Evolutionary conservation across 2,113 vertebrate genomes (phyloP).

Genomic region (Rhinolophus sinicus): DNA sequence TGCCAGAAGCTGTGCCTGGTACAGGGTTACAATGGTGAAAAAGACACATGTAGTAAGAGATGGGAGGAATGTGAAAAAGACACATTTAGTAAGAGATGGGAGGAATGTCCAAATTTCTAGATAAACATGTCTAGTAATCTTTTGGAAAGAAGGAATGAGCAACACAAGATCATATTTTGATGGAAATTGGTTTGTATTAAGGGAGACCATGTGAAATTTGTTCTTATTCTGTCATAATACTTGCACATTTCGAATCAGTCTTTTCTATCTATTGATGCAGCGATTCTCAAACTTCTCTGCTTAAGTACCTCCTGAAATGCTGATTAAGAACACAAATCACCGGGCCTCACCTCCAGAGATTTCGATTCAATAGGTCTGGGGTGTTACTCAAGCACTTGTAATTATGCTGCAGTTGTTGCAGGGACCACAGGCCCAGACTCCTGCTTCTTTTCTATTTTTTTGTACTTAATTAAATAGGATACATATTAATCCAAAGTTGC

Average conservation of each 20-base stretch:
- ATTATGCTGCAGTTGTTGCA: neutral
- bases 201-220: neutral
- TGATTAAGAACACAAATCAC: neutral
- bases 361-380: neutral
- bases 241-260: slow-evolving; percentile 19
- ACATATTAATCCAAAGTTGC: neutral
- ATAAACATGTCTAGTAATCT: neutral
- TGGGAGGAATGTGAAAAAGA: neutral
- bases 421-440: neutral
- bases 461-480: neutral
- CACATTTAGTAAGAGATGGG: slow-evolving; percentile 8
- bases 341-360: neutral
- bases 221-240: slow-evolving; percentile 14
- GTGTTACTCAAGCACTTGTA: neutral
- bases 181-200: slow-evolving; percentile 57
- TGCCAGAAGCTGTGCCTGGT: slow-evolving; percentile 8
- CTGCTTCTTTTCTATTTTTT: neutral
- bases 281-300: slow-evolving; percentile 17
- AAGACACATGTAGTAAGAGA: slow-evolving; percentile 19
- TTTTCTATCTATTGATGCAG: neutral
- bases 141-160: neutral
- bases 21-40: neutral
- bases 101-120: neutral
- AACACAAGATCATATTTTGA: slow-evolving; percentile 25
- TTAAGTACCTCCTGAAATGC: neutral